Evolutionary conservation across 23 tunicate species (phyloP), one percentile per base, ranked within the genome.

Genomic region (Diplosoma virens): DNA sequence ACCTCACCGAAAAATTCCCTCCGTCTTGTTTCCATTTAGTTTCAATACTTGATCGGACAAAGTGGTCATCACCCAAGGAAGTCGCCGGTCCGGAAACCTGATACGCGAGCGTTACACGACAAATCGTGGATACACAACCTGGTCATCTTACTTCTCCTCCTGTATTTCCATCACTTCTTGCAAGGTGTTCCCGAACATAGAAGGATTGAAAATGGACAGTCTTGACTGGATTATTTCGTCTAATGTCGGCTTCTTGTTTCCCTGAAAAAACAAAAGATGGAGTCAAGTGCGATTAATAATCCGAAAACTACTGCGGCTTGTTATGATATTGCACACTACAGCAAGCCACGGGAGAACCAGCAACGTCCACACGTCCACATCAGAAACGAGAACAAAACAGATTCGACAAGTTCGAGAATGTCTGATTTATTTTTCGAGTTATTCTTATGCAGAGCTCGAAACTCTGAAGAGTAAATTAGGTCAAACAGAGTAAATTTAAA

Each of bases 111-210:
- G 52, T 11, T 11, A 58, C 65, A 23, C 24, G n/a, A 58, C 24
- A 7, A 5, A 58, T n/a, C 7, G 26, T 5, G 65, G 65, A 58
- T 11, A 23, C 14, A n/a, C 7, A 58, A n/a, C 65, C 21, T n/a
- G 14, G 7, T 58, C 25, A 22, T 67, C 80, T 76, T 37, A 92
- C 97, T 81, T 85, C 32, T 84, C 93, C 17, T 66, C 58, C 41
- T 95, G 99, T 18, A 89, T 50, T 18, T 80, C 85, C 83, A 89
- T 81, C 4, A 95, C 79, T 75, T 95, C 99, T 34, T 84, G 77
- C 32, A 95, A 67, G 21, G 93, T 84, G 31, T 71, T 78, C 36
- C 99, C 99, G 33, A 95, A 95, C 99, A 95, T 89, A 60, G 96
- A 89, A 1, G 92, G 92, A 56, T 89, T 81, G 77, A 84, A 95